Conservation (phyloP, 2,113 vertebrate species). For the Isichthys henryi region DNA sequence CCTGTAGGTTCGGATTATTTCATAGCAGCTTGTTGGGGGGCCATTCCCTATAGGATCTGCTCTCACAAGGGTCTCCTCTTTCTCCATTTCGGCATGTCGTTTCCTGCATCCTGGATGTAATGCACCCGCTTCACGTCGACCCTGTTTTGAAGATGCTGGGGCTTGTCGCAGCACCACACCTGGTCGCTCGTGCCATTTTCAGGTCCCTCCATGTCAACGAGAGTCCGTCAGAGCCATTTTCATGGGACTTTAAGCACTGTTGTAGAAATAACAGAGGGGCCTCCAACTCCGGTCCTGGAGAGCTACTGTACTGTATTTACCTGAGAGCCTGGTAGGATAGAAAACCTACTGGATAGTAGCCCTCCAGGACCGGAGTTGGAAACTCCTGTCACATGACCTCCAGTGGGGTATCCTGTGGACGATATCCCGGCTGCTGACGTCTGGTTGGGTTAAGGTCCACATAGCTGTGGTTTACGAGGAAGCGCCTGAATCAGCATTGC, state of each 20-base stretch:
- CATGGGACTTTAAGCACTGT: neutral
- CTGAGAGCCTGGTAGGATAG: too few species aligned
- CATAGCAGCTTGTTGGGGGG: conserved; percentile 63
- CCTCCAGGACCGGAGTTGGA: too few species aligned
- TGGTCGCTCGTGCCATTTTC: neutral
- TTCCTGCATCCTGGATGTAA: neutral
- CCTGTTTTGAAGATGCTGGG: neutral
- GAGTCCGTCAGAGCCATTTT: neutral
- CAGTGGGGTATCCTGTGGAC: neutral
- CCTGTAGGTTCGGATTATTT: conserved; percentile 86
- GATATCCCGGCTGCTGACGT: too few species aligned
- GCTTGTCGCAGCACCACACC: neutral
- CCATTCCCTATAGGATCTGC: conserved; percentile 48
- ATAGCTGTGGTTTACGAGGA: neutral
- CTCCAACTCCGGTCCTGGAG: too few species aligned
- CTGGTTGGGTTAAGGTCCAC: neutral
- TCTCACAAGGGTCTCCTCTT: neutral
- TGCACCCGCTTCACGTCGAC: neutral
- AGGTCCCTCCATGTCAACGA: neutral
- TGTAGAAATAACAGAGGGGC: neutral
- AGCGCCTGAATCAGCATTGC: neutral
- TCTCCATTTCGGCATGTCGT: neutral
- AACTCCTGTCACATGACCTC: neutral
- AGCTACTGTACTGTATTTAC: too few species aligned
- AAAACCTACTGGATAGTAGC: too few species aligned